A percentile compares a stretch with the other conserved stretches of the same genome.
These are phyloP conservation scores for Lepidurus couesii DNA, from an alignment of 1,140 invertebrate species.

Conservation along the genomic window DNA sequence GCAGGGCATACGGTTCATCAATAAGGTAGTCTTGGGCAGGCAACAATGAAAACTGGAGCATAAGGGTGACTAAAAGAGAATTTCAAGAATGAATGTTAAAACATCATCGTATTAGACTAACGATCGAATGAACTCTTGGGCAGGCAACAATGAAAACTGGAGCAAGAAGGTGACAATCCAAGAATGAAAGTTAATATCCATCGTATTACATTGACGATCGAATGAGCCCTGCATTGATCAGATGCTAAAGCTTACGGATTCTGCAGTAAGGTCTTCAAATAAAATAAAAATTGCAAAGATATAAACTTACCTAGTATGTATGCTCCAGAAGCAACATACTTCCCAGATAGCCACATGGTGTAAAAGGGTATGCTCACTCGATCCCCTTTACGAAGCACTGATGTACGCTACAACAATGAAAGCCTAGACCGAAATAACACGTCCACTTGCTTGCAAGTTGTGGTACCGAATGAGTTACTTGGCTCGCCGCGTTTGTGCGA, in stretches of 20 bases:
- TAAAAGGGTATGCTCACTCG: background rate
- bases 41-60: slow-evolving; percentile 14
- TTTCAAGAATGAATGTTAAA: background rate
- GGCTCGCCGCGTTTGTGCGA: background rate
- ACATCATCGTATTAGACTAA: too few species aligned
- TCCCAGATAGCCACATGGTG: background rate
- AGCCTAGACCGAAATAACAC: background rate
- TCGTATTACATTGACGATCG: too few species aligned
- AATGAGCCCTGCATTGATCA: too few species aligned
- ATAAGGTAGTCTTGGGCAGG: background rate
- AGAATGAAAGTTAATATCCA: background rate
- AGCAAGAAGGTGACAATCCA: background rate
- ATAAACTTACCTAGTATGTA: background rate
- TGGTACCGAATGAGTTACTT: background rate
- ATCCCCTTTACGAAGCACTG: background rate
- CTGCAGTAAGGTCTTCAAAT: background rate
- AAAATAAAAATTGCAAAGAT: background rate
- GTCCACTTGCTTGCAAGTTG: background rate
- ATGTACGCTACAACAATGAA: background rate
- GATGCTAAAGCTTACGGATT: too few species aligned
- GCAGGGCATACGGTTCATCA: background rate
- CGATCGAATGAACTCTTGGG: background rate
- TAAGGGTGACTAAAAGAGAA: background rate
- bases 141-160: background rate
- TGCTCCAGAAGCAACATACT: background rate